These are phyloP conservation scores for Rhinoptilus africanus DNA, from an alignment of 2,113 vertebrate genomes.

Conservation along the genomic window DNA sequence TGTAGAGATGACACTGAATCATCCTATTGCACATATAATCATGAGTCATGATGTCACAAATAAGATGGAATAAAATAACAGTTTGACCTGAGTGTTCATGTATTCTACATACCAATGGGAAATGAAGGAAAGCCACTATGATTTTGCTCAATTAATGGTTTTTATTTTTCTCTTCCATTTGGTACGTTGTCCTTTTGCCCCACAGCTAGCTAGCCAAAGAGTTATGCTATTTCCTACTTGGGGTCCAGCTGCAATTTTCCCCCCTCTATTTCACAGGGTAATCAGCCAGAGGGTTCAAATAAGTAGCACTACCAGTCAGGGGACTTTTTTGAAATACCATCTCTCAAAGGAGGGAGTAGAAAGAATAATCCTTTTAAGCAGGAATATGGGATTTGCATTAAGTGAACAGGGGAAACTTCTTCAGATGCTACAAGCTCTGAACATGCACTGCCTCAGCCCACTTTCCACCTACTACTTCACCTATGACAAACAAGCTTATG, in stretches of 20 bases:
- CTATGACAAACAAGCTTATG: not conserved
- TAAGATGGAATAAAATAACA: not conserved
- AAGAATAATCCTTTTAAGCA: not conserved
- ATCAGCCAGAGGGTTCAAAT: not conserved
- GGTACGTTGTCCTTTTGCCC: not conserved
- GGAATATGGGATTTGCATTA: not conserved
- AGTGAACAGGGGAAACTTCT: not conserved
- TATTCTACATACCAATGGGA: not conserved
- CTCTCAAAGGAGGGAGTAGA: not conserved
- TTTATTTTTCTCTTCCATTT: not conserved
- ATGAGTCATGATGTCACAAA: not conserved
- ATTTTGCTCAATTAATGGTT: not conserved
- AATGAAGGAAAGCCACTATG: not conserved
- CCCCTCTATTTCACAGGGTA: not conserved
- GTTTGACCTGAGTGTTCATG: not conserved
- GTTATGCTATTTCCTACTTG: not conserved
- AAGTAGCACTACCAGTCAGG: not conserved
- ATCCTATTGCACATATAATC: not conserved
- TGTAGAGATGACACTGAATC: not conserved
- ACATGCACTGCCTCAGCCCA: not conserved
- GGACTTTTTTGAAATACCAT: not conserved
- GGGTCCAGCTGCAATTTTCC: not conserved
- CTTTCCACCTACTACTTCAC: not conserved
- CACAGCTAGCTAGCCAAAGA: not conserved
- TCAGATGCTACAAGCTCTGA: not conserved